Conservation (phyloP, 2,888 invertebrate genomes). For the Chesias legatella region DNA sequence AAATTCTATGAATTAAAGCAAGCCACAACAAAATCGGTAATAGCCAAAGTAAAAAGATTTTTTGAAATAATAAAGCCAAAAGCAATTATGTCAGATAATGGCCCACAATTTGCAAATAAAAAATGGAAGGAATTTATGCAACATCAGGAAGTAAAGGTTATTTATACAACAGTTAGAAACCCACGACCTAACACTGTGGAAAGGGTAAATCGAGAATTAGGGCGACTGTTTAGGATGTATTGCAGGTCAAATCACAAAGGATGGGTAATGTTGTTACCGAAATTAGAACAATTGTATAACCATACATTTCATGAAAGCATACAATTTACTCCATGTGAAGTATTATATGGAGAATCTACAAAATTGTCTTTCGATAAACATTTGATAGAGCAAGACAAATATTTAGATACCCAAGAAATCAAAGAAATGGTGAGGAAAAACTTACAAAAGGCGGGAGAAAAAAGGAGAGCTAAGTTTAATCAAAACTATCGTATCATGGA, state of each 20-base stretch:
- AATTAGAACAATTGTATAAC: constrained; percentile 25
- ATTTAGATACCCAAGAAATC: neutral
- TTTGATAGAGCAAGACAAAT: no score
- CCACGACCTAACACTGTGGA: constrained; percentile 27
- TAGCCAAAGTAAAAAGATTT: constrained; percentile 14
- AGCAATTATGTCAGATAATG: constrained; percentile 23
- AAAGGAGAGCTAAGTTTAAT: neutral
- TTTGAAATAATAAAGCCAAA: constrained; percentile 14
- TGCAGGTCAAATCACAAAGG: constrained; percentile 21
- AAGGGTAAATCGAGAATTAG: constrained; percentile 27
- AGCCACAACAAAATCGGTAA: constrained; percentile 7
- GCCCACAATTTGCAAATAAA: constrained; percentile 17
- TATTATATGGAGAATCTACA: neutral
- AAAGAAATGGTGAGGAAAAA: neutral
- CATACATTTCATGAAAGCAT: constrained; percentile 24
- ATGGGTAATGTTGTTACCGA: constrained; percentile 18
- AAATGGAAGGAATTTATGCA: constrained; percentile 8
- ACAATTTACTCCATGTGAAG: constrained; percentile 18
- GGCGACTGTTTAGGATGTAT: constrained; percentile 25
- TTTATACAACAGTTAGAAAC: constrained; percentile 26
- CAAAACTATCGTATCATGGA: neutral
- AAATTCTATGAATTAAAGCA: constrained; percentile 8
- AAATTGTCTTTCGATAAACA: neutral
- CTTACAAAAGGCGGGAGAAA: neutral
- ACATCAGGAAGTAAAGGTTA: constrained; percentile 6